phyloP scores from a whole-genome alignment of 2,797 vertebrate genomes.

The Typhlichthys eigenmanni region DNA sequence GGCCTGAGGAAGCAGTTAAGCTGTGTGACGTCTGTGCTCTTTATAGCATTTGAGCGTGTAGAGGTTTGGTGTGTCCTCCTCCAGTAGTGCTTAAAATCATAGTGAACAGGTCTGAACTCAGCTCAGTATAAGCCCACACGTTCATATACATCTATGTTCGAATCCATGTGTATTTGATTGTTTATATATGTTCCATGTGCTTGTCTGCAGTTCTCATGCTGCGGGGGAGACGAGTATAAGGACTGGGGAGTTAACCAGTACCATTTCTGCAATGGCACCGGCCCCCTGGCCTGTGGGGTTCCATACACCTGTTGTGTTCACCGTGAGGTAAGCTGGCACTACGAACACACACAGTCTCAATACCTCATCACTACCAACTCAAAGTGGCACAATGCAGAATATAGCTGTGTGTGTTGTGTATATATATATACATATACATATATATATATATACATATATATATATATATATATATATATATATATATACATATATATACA shows the following conservation, averaged over 20 bases:
- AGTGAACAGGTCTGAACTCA: too few relatives aligned
- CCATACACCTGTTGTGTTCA: slow-evolving; percentile 87
- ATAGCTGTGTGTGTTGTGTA: too few relatives aligned
- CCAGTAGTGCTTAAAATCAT: background rate
- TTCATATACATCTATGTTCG: too few relatives aligned
- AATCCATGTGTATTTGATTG: background rate
- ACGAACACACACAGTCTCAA: too few relatives aligned
- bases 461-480: too few relatives aligned
- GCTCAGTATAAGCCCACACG: too few relatives aligned
- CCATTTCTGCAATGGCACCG: slow-evolving; percentile 86
- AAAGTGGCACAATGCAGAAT: too few relatives aligned
- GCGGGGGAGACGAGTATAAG: slow-evolving; percentile 87
- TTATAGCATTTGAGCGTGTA: background rate
- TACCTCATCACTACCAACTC: too few relatives aligned
- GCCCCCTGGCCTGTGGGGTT: slow-evolving; percentile 87
- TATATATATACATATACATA: too few relatives aligned
- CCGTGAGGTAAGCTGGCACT: slow-evolving; percentile 58
- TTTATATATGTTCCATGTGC: background rate
- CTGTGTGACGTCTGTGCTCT: background rate
- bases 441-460: too few relatives aligned
- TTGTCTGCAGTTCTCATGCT: slow-evolving; percentile 85
- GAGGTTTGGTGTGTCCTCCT: background rate
- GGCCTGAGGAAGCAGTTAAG: background rate
- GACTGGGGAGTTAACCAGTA: slow-evolving; percentile 90
- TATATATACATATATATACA: too few relatives aligned